Percentiles rank a stretch among this genome's conserved stretches.
Conservation (phyloP, 2,113 vertebrate species). For the Sylvietta virens region DNA sequence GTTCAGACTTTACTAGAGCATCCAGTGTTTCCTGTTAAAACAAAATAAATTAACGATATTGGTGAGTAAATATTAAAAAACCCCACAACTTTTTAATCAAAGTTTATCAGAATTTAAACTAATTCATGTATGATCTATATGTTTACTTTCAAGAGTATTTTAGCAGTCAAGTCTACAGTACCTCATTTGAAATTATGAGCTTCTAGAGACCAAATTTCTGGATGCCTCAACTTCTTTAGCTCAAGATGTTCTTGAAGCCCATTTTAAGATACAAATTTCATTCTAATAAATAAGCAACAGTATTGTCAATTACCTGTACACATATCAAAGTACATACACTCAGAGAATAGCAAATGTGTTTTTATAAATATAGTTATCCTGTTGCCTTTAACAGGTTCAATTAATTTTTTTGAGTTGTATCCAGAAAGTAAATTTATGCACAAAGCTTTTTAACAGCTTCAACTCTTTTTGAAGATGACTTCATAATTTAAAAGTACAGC, state of each 20-base stretch:
- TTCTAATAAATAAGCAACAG: not conserved
- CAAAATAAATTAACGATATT: not conserved
- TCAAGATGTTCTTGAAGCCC: not conserved
- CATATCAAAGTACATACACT: not conserved
- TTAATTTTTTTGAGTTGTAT: not conserved
- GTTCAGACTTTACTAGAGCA: conserved; percentile 83
- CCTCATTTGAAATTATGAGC: not conserved
- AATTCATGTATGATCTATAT: not conserved
- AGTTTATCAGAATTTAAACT: not conserved
- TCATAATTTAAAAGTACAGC: not conserved
- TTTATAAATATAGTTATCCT: not conserved
- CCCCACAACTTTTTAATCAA: not conserved
- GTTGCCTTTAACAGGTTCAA: not conserved
- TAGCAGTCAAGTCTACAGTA: not conserved
- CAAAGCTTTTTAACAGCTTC: not conserved
- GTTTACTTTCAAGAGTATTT: not conserved
- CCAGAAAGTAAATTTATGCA: not conserved
- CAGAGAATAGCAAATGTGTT: not conserved
- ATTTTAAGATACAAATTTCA: not conserved
- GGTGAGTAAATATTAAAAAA: not conserved
- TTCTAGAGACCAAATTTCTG: not conserved
- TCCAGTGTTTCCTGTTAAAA: conserved; percentile 80
- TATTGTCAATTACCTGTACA: not conserved
- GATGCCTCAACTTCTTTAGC: not conserved
- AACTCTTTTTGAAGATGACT: not conserved